A percentile compares a stretch with the other conserved stretches of the same genome.
Conservation (phyloP, 2,113 vertebrate genomes). For the Alligator sinensis region DNA sequence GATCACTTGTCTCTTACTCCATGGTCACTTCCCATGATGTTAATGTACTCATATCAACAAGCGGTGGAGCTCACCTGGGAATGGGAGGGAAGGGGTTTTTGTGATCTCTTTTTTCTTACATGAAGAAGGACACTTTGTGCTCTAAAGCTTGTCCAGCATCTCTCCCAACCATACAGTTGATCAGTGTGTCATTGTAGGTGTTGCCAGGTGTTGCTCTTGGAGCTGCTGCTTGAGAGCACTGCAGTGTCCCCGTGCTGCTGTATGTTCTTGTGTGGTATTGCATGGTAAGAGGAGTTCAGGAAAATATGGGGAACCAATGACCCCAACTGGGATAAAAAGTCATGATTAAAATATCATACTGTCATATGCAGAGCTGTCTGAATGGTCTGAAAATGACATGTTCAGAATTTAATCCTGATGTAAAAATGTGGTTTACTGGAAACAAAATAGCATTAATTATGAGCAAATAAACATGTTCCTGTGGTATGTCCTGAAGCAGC, state of each 20-base stretch:
- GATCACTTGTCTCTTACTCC: too few relatives aligned
- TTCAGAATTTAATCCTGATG: neutral
- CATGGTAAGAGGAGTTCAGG: neutral
- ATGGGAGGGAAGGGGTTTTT: neutral
- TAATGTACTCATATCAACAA: accelerated
- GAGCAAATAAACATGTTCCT: slow-evolving; percentile 18
- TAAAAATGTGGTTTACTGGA: neutral
- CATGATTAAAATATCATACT: neutral
- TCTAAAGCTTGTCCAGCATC: too few relatives aligned
- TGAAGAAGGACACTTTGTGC: too few relatives aligned
- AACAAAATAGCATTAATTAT: neutral
- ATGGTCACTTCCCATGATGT: too few relatives aligned
- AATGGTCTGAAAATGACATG: neutral
- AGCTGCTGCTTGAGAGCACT: slow-evolving; percentile 6
- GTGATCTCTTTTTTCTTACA: too few relatives aligned
- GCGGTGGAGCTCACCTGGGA: neutral
- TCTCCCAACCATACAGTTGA: too few relatives aligned
- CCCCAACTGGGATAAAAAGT: neutral
- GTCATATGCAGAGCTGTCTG: neutral
- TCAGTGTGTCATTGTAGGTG: too few relatives aligned
- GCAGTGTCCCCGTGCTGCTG: neutral
- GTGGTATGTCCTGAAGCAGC: neutral
- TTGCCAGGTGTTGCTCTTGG: neutral
- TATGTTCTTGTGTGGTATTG: neutral
- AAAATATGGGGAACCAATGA: neutral